These are phyloP conservation scores for Megalops cyprinoides DNA, from an alignment of 2,797 vertebrate genomes.

Conservation along the genomic window DNA sequence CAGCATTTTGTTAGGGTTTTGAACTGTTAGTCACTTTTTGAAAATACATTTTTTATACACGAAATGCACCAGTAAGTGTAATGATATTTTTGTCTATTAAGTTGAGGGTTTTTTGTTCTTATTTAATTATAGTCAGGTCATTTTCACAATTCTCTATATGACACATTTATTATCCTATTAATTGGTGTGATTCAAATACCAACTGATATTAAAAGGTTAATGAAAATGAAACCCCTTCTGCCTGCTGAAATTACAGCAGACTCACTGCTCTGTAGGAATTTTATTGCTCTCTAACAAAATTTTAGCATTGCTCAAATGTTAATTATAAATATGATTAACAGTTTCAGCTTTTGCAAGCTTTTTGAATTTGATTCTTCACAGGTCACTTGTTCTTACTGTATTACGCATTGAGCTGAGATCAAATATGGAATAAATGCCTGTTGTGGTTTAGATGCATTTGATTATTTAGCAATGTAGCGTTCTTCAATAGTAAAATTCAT, in stretches of 20 bases:
- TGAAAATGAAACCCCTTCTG: constrained; percentile 44
- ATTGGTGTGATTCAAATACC: constrained; percentile 39
- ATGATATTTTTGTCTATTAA: not conserved
- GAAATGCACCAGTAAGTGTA: not conserved
- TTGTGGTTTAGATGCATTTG: not conserved
- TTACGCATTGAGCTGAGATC: not conserved
- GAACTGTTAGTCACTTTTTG: no score
- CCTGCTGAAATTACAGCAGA: constrained; percentile 25
- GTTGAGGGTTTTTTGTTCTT: not conserved
- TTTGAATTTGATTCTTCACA: not conserved
- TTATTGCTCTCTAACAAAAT: constrained; percentile 50
- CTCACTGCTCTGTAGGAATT: constrained; percentile 30
- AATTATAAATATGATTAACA: constrained; percentile 21
- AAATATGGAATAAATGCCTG: not conserved
- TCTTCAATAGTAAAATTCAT: not conserved
- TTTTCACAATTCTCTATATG: constrained; percentile 33
- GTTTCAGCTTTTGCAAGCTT: not conserved
- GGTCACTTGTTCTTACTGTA: not conserved
- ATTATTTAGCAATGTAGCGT: not conserved
- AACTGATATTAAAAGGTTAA: constrained; percentile 49
- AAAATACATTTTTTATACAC: not conserved
- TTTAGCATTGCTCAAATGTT: constrained; percentile 48
- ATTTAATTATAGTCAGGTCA: not conserved
- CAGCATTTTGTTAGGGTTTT: no score
- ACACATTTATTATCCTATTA: constrained; percentile 27